A percentile compares a stretch with the other conserved stretches of the same genome.
These are phyloP conservation scores for Sarcophaga subvicina DNA, from an alignment of 2,888 invertebrate species.

Conservation along the genomic window DNA sequence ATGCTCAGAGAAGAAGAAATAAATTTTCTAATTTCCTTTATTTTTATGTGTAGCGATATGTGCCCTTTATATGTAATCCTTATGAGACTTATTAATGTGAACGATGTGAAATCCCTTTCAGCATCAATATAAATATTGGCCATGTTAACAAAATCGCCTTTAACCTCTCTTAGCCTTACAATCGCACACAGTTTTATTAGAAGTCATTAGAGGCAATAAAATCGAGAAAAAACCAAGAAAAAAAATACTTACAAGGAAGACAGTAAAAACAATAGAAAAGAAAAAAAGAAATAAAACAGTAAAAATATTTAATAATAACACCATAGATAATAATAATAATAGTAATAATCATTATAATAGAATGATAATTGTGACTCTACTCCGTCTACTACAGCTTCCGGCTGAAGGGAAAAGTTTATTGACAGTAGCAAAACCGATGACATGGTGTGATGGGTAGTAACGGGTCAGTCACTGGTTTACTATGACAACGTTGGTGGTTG, in stretches of 20 bases:
- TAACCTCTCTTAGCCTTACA: background rate
- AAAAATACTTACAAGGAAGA: conserved; percentile 45
- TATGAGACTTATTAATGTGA: conserved; percentile 49
- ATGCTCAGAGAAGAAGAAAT: background rate
- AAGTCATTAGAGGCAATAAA: conserved; percentile 50
- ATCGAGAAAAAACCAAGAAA: background rate
- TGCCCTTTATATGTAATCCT: conserved; percentile 31
- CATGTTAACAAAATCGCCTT: background rate
- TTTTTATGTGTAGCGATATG: background rate
- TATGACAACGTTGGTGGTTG: background rate
- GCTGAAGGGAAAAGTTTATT: background rate
- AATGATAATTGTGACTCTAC: conserved; percentile 29
- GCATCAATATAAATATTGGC: conserved; percentile 5
- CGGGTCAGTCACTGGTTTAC: background rate
- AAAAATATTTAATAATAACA: background rate
- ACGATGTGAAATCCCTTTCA: conserved; percentile 11
- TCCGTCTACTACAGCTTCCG: background rate
- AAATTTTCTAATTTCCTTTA: conserved; percentile 1
- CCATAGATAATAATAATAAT: conserved; percentile 21
- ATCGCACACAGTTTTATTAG: conserved; percentile 40
- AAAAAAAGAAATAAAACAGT: too few relatives aligned
- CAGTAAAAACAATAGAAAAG: conserved; percentile 38
- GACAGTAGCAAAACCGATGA: background rate
- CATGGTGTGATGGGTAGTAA: too few relatives aligned
- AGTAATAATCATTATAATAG: conserved; percentile 38